These are phyloP conservation scores for Indicator maculatus DNA, from an alignment of 2,113 vertebrate genomes.

Conservation along the genomic window DNA sequence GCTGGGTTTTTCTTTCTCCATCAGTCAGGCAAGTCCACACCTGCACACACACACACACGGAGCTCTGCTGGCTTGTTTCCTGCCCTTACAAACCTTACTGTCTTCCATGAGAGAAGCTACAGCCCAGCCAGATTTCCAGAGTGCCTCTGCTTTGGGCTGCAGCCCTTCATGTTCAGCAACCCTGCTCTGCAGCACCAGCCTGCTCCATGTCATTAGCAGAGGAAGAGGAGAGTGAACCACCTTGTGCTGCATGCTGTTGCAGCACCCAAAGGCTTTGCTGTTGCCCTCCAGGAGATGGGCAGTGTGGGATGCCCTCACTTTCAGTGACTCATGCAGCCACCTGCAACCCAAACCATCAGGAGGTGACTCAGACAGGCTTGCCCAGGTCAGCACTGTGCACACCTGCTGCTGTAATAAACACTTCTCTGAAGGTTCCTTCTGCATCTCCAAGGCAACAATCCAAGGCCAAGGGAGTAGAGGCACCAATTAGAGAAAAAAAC, in stretches of 20 bases:
- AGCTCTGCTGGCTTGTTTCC: background rate
- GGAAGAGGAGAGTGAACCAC: background rate
- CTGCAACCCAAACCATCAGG: background rate
- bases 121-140: background rate
- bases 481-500: slow-evolving; percentile 24
- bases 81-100: background rate
- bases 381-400: slow-evolving; percentile 8
- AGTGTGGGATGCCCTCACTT: background rate
- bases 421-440: background rate
- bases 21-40: background rate
- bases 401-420: slow-evolving; percentile 54
- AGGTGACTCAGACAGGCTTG: background rate
- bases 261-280: background rate
- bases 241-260: background rate
- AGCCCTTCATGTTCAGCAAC: background rate
- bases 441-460: slow-evolving; percentile 55
- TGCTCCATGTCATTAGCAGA: background rate
- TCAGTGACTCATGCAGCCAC: slow-evolving; percentile 4
- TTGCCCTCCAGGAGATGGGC: background rate
- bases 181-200: background rate
- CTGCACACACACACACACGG: background rate
- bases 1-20: background rate
- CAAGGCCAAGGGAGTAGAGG: slow-evolving; percentile 38
- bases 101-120: background rate
- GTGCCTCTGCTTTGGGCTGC: background rate